A percentile compares a stretch with the other conserved stretches of the same genome.
phyloP scores from a whole-genome alignment of 1,140 invertebrate genomes.

The Leptinotarsa texana region DNA sequence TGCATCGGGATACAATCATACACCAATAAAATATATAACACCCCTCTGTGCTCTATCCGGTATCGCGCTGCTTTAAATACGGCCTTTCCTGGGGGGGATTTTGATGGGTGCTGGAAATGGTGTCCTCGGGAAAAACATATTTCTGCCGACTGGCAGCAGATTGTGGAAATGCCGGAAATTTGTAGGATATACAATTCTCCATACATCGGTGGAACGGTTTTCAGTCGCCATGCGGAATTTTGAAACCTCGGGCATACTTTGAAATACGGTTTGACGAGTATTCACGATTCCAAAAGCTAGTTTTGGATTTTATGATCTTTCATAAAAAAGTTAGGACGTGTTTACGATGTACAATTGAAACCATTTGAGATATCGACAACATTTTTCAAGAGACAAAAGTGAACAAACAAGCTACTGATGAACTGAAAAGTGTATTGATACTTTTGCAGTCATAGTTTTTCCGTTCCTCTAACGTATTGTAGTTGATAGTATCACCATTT shows the following conservation, averaged over 20 bases:
- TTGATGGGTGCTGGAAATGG: conserved; percentile 1
- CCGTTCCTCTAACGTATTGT: no score
- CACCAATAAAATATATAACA: conserved; percentile 33
- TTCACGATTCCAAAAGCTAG: no score
- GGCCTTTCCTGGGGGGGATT: conserved; percentile 5
- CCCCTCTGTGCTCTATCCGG: conserved; percentile 10
- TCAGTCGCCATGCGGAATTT: background rate
- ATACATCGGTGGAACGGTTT: conserved; percentile 1
- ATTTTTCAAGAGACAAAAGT: no score
- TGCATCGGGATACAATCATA: conserved; percentile 36
- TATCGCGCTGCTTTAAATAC: conserved; percentile 18
- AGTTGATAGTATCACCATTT: no score
- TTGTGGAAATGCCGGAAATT: background rate
- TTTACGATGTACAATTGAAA: no score
- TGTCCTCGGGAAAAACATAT: conserved; percentile 8
- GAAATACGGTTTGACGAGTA: no score
- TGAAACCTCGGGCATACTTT: background rate
- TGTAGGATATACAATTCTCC: conserved; percentile 6
- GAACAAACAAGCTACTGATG: no score
- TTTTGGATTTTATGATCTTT: no score
- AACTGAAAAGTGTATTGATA: no score
- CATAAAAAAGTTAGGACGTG: no score
- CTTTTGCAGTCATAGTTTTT: no score
- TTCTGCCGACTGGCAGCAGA: background rate
- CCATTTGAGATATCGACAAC: no score